phyloP scores from a whole-genome alignment of 1,140 invertebrate species.

The Dysdera silvatica region DNA sequence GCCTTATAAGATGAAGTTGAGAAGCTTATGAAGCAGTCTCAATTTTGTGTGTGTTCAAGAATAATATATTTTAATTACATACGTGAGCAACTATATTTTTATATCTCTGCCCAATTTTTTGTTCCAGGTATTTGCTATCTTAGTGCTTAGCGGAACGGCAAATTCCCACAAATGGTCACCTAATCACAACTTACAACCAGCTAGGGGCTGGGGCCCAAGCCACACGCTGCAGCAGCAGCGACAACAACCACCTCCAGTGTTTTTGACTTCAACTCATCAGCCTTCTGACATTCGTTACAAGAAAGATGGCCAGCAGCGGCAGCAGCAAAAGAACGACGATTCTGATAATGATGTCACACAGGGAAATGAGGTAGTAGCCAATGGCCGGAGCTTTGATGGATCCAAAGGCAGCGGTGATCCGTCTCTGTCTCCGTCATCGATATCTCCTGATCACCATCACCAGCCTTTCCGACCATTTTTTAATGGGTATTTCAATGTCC shows the following conservation, averaged over 20 bases:
- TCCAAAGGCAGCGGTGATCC: too few species aligned
- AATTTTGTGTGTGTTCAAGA: too few species aligned
- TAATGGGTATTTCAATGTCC: constrained; percentile 19
- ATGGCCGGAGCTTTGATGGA: constrained; percentile 5
- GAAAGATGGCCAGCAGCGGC: neutral
- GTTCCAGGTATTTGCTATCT: neutral
- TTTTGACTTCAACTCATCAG: constrained; percentile 17
- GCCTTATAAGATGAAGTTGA: too few species aligned
- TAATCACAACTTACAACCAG: neutral
- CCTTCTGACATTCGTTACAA: neutral
- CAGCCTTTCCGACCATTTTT: constrained; percentile 18
- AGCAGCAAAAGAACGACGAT: neutral
- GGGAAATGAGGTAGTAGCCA: neutral
- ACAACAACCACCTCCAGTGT: neutral
- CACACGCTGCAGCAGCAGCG: constrained; percentile 4
- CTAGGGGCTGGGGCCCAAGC: constrained; percentile 1
- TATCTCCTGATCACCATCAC: too few species aligned
- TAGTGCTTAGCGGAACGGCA: neutral
- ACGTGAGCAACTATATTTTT: too few species aligned
- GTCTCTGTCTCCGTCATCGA: too few species aligned
- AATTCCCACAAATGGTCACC: neutral
- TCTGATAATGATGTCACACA: constrained; percentile 9
- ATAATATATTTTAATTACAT: too few species aligned
- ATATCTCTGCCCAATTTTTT: neutral
- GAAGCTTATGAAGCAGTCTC: too few species aligned